phyloP scores from a whole-genome alignment of 1,140 invertebrate genomes.

The Cylas formicarius region DNA sequence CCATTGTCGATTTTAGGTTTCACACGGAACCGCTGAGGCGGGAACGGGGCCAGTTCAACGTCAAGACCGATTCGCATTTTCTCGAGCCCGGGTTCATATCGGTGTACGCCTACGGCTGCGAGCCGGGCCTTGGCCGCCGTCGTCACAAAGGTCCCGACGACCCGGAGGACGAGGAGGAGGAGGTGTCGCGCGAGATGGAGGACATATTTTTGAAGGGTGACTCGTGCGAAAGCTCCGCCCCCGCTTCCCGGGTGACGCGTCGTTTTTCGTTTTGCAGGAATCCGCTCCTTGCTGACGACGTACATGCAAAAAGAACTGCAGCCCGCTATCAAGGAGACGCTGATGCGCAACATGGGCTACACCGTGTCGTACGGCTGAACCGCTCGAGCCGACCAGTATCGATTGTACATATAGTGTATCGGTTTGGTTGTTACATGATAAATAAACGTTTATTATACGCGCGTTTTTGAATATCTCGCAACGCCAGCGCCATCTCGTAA shows the following conservation, averaged over 20 bases:
- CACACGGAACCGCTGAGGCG: slow-evolving; percentile 48
- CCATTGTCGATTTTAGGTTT: slow-evolving; percentile 34
- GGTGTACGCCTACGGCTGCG: slow-evolving; percentile 74
- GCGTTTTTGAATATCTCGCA: no score
- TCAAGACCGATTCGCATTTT: slow-evolving; percentile 73
- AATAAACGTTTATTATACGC: no score
- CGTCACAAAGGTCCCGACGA: slow-evolving; percentile 42
- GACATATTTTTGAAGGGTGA: slow-evolving; percentile 63
- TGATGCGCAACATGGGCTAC: slow-evolving; percentile 79
- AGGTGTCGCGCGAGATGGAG: slow-evolving; percentile 69
- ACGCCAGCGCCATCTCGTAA: no score
- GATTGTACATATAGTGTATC: no score
- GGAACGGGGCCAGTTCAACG: slow-evolving; percentile 58
- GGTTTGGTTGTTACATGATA: no score
- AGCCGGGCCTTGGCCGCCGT: slow-evolving; percentile 42
- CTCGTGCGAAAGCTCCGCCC: neutral
- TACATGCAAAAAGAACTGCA: slow-evolving; percentile 77
- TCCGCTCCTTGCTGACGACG: slow-evolving; percentile 67
- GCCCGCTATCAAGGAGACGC: slow-evolving; percentile 73
- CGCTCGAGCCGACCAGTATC: no score
- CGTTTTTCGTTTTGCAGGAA: slow-evolving; percentile 16
- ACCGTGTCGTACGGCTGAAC: slow-evolving; percentile 69
- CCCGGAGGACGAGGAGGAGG: slow-evolving; percentile 50
- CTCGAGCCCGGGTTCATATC: slow-evolving; percentile 74
- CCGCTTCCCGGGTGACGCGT: neutral